A percentile compares a stretch with the other conserved stretches of the same genome.
phyloP scores from a whole-genome alignment of 1,140 invertebrate species.

The Laupala kohalensis region DNA sequence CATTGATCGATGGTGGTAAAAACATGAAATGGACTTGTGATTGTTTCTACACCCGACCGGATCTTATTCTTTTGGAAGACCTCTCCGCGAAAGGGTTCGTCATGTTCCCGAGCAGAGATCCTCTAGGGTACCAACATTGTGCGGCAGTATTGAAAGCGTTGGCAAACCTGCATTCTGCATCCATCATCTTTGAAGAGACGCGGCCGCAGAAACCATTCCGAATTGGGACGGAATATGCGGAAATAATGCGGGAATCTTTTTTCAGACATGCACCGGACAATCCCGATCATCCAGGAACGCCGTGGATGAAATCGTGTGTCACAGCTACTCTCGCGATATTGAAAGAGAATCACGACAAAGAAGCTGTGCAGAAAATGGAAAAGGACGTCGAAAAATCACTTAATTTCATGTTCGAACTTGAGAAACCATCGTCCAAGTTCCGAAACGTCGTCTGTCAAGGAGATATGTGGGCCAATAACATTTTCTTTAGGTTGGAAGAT shows the following conservation, averaged over 20 bases:
- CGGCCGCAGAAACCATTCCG: not conserved
- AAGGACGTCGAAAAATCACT: not conserved
- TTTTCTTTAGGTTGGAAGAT: slow-evolving; percentile 3
- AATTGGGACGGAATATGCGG: not conserved
- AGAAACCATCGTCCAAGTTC: slow-evolving; percentile 6
- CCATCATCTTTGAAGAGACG: slow-evolving; percentile 9
- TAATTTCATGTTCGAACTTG: slow-evolving; percentile 1
- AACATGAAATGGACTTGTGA: not conserved
- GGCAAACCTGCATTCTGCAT: slow-evolving; percentile 6
- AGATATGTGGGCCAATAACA: not conserved
- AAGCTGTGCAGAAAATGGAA: not conserved
- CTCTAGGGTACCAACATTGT: slow-evolving; percentile 8
- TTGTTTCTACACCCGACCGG: slow-evolving; percentile 1
- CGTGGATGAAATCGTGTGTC: slow-evolving; percentile 3
- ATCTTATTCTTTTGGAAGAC: slow-evolving; percentile 8
- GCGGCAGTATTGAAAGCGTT: slow-evolving; percentile 9
- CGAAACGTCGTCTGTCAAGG: slow-evolving; percentile 11
- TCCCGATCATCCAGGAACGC: slow-evolving; percentile 6
- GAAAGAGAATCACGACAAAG: not conserved
- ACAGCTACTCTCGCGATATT: not conserved
- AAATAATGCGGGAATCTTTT: not conserved
- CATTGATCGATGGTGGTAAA: not conserved
- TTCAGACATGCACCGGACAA: slow-evolving; percentile 7
- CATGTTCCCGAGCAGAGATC: not conserved
- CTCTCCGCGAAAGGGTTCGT: not conserved